Evolutionary conservation across 2,888 invertebrate species (phyloP).

Genomic region (Reticulitermes lucifugus): DNA sequence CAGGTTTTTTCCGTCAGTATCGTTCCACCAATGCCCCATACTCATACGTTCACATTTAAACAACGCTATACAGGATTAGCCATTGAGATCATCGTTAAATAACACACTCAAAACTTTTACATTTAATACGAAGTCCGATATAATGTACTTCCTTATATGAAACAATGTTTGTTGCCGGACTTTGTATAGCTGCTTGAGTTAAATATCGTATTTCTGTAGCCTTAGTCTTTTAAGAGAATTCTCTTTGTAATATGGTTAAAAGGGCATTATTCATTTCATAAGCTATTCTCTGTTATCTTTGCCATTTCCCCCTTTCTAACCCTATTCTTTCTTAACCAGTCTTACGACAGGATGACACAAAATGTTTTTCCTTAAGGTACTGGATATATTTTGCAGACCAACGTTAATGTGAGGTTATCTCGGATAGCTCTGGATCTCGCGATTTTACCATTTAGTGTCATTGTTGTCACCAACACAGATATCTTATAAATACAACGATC

Average conservation of each 20-base stretch:
- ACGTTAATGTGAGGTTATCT: too few relatives aligned
- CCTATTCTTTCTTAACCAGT: background rate
- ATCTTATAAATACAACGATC: too few relatives aligned
- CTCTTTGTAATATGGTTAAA: slow-evolving; percentile 2
- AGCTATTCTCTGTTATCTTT: background rate
- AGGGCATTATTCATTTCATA: slow-evolving; percentile 11
- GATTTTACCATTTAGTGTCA: too few relatives aligned
- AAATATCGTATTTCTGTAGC: background rate
- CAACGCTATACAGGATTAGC: too few relatives aligned
- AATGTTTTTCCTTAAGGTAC: background rate
- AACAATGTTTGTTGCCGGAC: background rate
- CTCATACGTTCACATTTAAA: too few relatives aligned
- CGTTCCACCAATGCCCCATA: too few relatives aligned
- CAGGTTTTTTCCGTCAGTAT: too few relatives aligned
- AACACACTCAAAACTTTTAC: background rate
- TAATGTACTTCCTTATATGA: background rate
- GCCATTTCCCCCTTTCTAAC: background rate
- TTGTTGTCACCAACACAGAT: too few relatives aligned
- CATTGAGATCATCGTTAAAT: too few relatives aligned
- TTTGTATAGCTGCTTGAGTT: background rate
- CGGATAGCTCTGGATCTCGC: too few relatives aligned
- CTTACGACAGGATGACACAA: background rate
- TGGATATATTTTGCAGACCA: background rate
- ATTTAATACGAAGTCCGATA: background rate
- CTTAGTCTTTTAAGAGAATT: background rate